Conservation (phyloP, 2,888 invertebrate genomes). For the Rhingia campestris region DNA sequence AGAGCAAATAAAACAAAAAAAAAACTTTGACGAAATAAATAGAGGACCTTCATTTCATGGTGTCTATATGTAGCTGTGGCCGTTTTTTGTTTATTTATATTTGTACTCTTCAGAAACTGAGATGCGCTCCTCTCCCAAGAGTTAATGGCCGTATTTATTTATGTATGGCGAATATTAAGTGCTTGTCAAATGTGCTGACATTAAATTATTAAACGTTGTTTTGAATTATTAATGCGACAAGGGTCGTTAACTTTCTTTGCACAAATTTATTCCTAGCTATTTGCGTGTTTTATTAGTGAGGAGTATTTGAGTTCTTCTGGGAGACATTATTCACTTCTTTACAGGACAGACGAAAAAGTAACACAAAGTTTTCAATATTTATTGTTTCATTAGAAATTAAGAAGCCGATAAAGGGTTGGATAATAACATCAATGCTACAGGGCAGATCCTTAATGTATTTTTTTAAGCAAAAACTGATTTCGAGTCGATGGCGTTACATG, state of each 20-base stretch:
- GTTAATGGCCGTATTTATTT: constrained; percentile 73
- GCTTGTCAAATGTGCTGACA: constrained; percentile 74
- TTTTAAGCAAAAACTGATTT: too few species aligned
- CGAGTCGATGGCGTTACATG: too few species aligned
- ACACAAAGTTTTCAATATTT: constrained; percentile 11
- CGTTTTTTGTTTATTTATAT: constrained; percentile 32
- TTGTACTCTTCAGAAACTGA: constrained; percentile 30
- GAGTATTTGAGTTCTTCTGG: constrained; percentile 4
- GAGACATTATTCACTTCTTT: constrained; percentile 24
- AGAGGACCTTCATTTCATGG: constrained; percentile 62
- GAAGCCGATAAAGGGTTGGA: too few species aligned
- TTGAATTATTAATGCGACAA: constrained; percentile 75
- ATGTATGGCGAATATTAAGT: constrained; percentile 74
- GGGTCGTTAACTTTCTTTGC: constrained; percentile 71
- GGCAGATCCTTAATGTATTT: too few species aligned
- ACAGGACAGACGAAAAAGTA: not conserved
- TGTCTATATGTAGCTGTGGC: constrained; percentile 62
- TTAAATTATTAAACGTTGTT: constrained; percentile 74
- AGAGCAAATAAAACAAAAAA: constrained; percentile 24
- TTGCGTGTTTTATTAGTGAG: constrained; percentile 68
- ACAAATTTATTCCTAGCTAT: constrained; percentile 64
- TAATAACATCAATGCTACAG: too few species aligned
- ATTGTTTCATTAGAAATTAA: constrained; percentile 21
- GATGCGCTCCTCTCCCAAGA: constrained; percentile 50
- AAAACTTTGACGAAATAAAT: constrained; percentile 41